Evolutionary conservation across 2,797 vertebrate genomes (phyloP).

Genomic region (Melanotaenia maccullochi): DNA sequence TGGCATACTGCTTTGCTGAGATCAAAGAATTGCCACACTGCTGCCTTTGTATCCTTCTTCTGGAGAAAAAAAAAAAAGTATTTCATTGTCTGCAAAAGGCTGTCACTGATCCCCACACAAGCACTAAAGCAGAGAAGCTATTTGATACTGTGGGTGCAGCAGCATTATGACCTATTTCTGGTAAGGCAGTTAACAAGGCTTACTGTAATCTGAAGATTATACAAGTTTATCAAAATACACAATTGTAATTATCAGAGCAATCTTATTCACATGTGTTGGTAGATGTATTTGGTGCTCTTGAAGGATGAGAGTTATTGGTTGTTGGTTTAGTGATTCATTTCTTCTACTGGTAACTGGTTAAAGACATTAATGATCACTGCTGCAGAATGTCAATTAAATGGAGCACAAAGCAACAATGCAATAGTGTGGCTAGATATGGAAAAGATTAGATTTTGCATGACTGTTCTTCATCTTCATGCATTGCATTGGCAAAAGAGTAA

Average conservation of each 20-base stretch:
- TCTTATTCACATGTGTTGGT: neutral
- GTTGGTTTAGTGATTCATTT: constrained; percentile 20
- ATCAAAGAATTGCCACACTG: constrained; percentile 62
- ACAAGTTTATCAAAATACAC: constrained; percentile 2
- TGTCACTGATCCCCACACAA: constrained; percentile 44
- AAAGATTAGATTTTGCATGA: constrained; percentile 13
- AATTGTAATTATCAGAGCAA: neutral
- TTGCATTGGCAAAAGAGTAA: constrained; percentile 28
- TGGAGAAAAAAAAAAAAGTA: constrained; percentile 23
- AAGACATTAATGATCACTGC: constrained; percentile 20
- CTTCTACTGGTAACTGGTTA: constrained; percentile 1
- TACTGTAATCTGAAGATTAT: constrained; percentile 8
- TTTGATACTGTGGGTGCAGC: constrained; percentile 32
- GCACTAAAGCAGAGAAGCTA: constrained; percentile 18
- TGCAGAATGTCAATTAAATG: constrained; percentile 19
- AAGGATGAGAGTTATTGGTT: constrained; percentile 1
- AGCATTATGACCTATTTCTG: constrained; percentile 30
- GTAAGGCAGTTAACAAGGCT: constrained; percentile 13
- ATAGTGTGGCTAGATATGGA: constrained; percentile 16
- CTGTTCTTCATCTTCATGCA: constrained; percentile 25
- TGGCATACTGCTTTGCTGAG: constrained; percentile 54
- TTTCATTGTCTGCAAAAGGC: constrained; percentile 52
- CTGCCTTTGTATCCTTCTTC: constrained; percentile 38
- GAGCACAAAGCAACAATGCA: neutral
- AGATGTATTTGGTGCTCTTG: neutral